A percentile compares a stretch with the other conserved stretches of the same genome.
phyloP scores from a whole-genome alignment of 2,888 invertebrate genomes.

The Thereva nobilitata region DNA sequence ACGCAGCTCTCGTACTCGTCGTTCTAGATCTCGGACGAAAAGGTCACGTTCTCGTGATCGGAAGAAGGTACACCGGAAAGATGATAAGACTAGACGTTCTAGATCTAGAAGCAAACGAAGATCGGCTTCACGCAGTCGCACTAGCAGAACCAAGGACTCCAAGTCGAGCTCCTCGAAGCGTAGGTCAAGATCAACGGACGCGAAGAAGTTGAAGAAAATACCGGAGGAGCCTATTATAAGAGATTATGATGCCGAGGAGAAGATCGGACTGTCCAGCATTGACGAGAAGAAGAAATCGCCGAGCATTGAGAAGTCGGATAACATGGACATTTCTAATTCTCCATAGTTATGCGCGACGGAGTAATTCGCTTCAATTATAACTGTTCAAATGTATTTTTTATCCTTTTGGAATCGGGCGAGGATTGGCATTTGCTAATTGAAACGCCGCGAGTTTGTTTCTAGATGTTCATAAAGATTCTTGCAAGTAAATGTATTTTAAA shows the following conservation, averaged over 20 bases:
- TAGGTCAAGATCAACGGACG: conserved; percentile 55
- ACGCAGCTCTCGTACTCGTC: conserved; percentile 49
- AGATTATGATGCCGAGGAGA: conserved; percentile 53
- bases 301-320: conserved; percentile 65
- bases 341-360: conserved; percentile 59
- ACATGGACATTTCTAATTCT: conserved; percentile 81
- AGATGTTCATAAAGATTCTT: too few species aligned
- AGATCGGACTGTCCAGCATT: conserved; percentile 52
- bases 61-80: conserved; percentile 63
- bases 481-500: too few species aligned
- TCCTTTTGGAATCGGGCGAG: too few species aligned
- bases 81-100: conserved; percentile 59
- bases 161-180: conserved; percentile 50
- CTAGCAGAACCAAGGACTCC: conserved; percentile 54
- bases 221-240: conserved; percentile 51
- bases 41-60: conserved; percentile 64
- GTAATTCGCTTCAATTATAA: too few species aligned
- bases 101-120: conserved; percentile 56
- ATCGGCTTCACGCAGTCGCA: conserved; percentile 56
- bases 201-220: conserved; percentile 49
- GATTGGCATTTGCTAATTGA: too few species aligned
- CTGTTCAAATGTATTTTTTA: too few species aligned
- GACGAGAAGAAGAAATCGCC: conserved; percentile 62
- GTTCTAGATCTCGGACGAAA: conserved; percentile 50
- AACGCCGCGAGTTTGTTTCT: too few species aligned